Percentiles rank a stretch among this genome's conserved stretches.
Conservation (phyloP, 2,113 vertebrate species). For the Mobula hypostoma region DNA sequence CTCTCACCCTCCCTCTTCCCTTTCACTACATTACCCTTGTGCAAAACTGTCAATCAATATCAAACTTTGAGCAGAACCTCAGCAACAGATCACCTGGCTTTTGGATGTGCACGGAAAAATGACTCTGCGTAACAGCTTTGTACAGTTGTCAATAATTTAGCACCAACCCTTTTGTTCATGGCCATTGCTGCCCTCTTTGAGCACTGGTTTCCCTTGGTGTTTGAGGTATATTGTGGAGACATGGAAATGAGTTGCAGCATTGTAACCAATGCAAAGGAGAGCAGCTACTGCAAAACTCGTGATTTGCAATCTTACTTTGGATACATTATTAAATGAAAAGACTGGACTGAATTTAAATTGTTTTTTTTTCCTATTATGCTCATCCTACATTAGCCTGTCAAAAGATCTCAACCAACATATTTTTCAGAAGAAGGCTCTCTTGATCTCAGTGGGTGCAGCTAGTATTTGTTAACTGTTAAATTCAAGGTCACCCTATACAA, state of each 20-base stretch:
- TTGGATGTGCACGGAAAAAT: not conserved
- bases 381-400: not conserved
- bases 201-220: not conserved
- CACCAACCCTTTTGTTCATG: not conserved
- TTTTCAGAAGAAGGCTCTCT: not conserved
- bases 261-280: not conserved
- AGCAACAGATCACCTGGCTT: not conserved
- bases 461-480: not conserved
- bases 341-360: not conserved
- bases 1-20: not conserved
- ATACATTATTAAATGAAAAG: not conserved
- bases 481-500: not conserved
- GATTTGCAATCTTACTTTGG: not conserved
- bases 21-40: not conserved
- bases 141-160: not conserved
- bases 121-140: not conserved
- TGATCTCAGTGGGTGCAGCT: not conserved
- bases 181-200: not conserved
- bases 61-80: not conserved
- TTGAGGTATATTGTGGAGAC: not conserved
- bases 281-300: not conserved
- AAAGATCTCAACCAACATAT: not conserved
- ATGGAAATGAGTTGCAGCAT: not conserved
- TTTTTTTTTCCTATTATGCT: not conserved
- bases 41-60: slow-evolving; percentile 3